phyloP scores from a whole-genome alignment of 2,888 invertebrate genomes.

The Leucophenga maculata region DNA sequence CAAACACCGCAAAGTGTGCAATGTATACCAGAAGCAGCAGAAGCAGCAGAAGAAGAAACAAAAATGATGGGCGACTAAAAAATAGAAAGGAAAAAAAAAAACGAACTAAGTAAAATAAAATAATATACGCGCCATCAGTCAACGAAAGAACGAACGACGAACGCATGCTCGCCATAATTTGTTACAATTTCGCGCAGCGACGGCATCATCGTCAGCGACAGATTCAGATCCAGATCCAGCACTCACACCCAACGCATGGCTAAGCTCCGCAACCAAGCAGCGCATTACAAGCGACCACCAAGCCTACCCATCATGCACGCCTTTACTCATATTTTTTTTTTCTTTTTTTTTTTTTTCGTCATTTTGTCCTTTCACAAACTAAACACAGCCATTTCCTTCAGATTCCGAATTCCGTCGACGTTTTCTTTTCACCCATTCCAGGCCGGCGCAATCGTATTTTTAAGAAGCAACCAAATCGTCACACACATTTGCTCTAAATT shows the following conservation, averaged over 20 bases:
- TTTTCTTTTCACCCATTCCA: no score
- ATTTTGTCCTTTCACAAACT: not conserved
- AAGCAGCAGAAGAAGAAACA: not conserved
- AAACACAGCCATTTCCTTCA: constrained; percentile 1
- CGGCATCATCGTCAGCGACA: constrained; percentile 31
- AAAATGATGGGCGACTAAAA: constrained; percentile 18
- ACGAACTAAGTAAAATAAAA: constrained; percentile 8
- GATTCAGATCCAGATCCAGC: not conserved
- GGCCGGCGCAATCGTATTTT: no score
- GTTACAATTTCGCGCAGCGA: constrained; percentile 53
- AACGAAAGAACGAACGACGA: constrained; percentile 7
- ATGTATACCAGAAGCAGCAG: not conserved
- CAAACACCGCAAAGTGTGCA: constrained; percentile 48
- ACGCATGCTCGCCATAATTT: constrained; percentile 59
- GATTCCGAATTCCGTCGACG: not conserved
- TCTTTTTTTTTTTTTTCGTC: not conserved
- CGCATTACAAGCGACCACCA: constrained; percentile 17
- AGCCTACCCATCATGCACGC: not conserved
- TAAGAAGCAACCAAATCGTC: constrained; percentile 39
- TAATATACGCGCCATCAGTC: constrained; percentile 34
- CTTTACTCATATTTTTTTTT: not conserved
- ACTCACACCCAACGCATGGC: not conserved
- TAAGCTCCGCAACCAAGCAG: not conserved
- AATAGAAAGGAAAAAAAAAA: constrained; percentile 34
- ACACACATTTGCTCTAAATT: constrained; percentile 52